phyloP scores from a whole-genome alignment of 2,113 vertebrate genomes.

The Dendrocopos noguchii region DNA sequence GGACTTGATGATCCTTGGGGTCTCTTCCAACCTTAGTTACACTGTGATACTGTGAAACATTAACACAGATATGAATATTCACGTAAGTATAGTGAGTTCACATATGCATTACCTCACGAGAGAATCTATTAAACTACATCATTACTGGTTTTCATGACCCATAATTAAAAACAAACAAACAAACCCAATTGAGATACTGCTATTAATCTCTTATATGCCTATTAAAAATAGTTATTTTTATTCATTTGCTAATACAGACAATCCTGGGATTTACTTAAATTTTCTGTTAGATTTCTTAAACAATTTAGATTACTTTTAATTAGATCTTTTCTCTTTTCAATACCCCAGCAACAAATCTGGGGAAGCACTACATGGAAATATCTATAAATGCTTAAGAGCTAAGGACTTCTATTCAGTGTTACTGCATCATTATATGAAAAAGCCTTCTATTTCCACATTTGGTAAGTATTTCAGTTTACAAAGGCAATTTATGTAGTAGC shows the following conservation, averaged over 20 bases:
- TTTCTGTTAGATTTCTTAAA: conserved; percentile 68
- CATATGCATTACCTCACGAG: background rate
- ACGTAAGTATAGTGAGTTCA: background rate
- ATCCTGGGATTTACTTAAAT: conserved; percentile 70
- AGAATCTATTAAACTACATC: background rate
- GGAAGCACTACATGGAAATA: conserved; percentile 71
- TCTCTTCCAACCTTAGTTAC: too few relatives aligned
- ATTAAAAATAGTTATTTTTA: conserved; percentile 55
- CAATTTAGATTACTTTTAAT: conserved; percentile 71
- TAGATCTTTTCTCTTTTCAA: conserved; percentile 69
- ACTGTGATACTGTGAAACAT: too few relatives aligned
- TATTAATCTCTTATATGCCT: conserved; percentile 61
- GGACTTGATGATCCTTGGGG: too few relatives aligned
- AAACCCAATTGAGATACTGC: conserved; percentile 29
- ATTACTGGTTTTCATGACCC: background rate
- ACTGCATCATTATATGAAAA: conserved; percentile 49
- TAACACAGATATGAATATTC: background rate
- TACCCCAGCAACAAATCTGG: conserved; percentile 56
- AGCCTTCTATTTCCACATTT: conserved; percentile 47
- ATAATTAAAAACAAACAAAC: too few relatives aligned
- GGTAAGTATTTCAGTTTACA: conserved; percentile 65
- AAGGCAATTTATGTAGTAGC: conserved; percentile 49
- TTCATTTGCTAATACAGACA: conserved; percentile 50
- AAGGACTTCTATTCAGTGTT: conserved; percentile 72
- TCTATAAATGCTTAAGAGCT: conserved; percentile 61